Evolutionary conservation across 2,888 invertebrate genomes (phyloP), one percentile per base, ranked within the genome.

Genomic region (Hypsopygia costalis): DNA sequence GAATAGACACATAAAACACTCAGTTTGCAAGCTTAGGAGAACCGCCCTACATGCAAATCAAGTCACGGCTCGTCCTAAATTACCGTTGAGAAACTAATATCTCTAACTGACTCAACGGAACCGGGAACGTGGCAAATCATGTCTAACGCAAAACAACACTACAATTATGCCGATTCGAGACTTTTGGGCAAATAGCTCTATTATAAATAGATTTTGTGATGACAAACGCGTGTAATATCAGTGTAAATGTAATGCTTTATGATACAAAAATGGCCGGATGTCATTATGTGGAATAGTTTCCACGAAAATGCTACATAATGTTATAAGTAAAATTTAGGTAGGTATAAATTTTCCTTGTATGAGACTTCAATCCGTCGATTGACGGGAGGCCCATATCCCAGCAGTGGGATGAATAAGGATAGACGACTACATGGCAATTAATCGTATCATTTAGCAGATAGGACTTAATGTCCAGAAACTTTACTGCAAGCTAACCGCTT

Each of bases 1-100:
- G 65, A 76, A 72, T 74, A 73, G 68, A 64, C 55, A 65, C 66
- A 76, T 72, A 74, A 72, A 78, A 64, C 65, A 75, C 58, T 67
- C 52, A 45, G 65, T 62, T 71, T 65, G 69, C 57, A 55, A 68
- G 65, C 52, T 56, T 61, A 63, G 65, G 54, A 58, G 53, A 66
- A 63, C 65, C 66, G 73, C 70, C 76, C 75, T 71, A 76, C 77
- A 83, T 80, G 80, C 81, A 82, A 82, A 83, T 81, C 77, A 69
- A 82, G 82, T 83, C 85, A 85, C 82, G 79, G 74, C 60, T 61
- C 70, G 71, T 76, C 79, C 82, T 79, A 74, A 81, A 83, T 81
- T 75, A 77, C 73, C 60, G 62, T 48, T 61, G 49, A 57, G 63
- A 61, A 69, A 71, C 67, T 67, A 71, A 66, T 68, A 65, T 58